phyloP scores from a whole-genome alignment of 2,797 vertebrate genomes.

The Synaphobranchus kaupii region DNA sequence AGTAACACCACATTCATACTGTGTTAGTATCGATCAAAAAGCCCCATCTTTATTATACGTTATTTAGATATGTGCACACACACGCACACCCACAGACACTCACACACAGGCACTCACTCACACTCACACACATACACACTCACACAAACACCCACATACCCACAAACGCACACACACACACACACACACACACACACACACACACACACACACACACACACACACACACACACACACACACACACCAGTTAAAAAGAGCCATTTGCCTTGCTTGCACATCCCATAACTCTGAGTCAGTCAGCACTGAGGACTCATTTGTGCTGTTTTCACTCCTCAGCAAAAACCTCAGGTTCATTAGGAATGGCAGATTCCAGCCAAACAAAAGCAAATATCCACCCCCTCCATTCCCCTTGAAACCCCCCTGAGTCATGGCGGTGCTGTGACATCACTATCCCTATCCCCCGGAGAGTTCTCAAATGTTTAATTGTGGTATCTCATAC shows the following conservation, averaged over 20 bases:
- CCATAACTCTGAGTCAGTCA: neutral
- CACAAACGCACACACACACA: neutral
- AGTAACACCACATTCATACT: neutral
- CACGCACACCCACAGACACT: neutral
- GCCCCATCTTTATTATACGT: neutral
- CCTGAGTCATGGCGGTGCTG: neutral
- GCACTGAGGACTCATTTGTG: neutral
- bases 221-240: neutral
- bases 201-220: neutral
- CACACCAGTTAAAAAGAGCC: neutral
- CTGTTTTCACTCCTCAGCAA: neutral
- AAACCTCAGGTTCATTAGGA: neutral
- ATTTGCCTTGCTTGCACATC: neutral
- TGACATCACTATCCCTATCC: neutral
- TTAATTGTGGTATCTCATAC: neutral
- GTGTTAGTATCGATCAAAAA: neutral
- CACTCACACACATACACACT: slow-evolving; percentile 12
- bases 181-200: neutral
- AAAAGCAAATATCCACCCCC: slow-evolving; percentile 1
- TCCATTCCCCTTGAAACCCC: neutral
- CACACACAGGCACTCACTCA: neutral
- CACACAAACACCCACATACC: slow-evolving; percentile 10
- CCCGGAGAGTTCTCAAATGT: neutral
- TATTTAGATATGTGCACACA: neutral
- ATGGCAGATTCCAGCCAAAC: neutral